Conservation (phyloP, 2,113 vertebrate species). For the Formicarius rufipectus region DNA sequence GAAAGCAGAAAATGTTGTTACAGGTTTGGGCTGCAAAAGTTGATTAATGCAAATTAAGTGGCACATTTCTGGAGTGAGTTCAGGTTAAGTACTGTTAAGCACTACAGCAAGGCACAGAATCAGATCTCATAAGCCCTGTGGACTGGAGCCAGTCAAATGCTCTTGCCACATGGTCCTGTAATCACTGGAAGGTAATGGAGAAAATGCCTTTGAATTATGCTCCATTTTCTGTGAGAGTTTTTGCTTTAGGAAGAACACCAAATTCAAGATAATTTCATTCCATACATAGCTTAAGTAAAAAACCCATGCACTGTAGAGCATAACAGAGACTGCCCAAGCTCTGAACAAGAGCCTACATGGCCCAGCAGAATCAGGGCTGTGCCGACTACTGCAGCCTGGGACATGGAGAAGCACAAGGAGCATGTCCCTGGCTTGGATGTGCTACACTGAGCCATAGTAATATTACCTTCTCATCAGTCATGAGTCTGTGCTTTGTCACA, state of each 20-base stretch:
- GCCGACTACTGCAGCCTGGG: neutral
- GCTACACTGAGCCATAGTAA: neutral
- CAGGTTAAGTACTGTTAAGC: neutral
- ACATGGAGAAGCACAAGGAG: neutral
- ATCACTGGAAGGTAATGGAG: neutral
- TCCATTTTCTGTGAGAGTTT: rapidly evolving
- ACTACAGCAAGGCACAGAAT: neutral
- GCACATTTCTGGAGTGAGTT: neutral
- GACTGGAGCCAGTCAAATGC: neutral
- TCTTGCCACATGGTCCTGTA: neutral
- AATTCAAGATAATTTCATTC: neutral
- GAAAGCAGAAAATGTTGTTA: neutral
- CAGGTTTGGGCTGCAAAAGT: neutral
- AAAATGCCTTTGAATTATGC: neutral
- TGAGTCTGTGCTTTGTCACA: neutral
- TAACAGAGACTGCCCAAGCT: neutral
- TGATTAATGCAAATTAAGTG: neutral
- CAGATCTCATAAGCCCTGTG: neutral
- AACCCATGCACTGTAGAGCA: neutral
- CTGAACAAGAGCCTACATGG: neutral
- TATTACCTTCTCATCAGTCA: neutral
- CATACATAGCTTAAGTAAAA: neutral
- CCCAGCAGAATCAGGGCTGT: neutral
- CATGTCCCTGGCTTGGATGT: neutral
- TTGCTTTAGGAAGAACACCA: neutral